Evolutionary conservation across 2,888 invertebrate genomes (phyloP), one percentile per base, ranked within the genome.

Genomic region (Ectropis crepuscularia): DNA sequence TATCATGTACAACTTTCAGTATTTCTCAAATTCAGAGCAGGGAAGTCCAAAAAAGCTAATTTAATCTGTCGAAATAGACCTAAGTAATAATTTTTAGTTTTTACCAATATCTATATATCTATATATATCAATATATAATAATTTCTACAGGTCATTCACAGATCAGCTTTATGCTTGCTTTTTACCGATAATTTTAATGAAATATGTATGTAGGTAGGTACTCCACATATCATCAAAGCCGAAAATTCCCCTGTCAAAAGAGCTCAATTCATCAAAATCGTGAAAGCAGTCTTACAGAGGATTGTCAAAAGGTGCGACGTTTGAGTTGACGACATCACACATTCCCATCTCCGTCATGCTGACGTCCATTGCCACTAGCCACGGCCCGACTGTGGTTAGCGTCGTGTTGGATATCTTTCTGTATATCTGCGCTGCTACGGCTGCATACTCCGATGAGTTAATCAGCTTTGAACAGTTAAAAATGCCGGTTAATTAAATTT

Each of bases 311-410:
- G 89, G 77, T 0, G 95, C 95, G 54, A 96, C 91, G 72, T 95
- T 92, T 0, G 96, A 95, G 78, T 96, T 96, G 73, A 95, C 94
- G 16, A 95, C 91, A 79, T 95, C 95, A 74, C 96, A 96, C 85
- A 95, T 93, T 41, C 96, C 96, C 85, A 95, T 91, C 80, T 96
- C 96, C 0, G 95, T 95, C 81, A 95, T 93, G 0, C 93, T 93
- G 61, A 92, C 83, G 60, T 94, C 91, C 37, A 95, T 79, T 28
- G 83, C 78, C 65, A 94, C 83, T 54, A 91, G 88, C 79, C 88
- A 80, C 49, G 87, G 75, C 8, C 77, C 76, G 48, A 79, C 83
- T 7, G 86, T 87, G 0, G 81, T 78, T n/a, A 92, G 58, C 2
- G 77, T 75, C 0, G 71, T 67, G 59, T 80, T 80, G 41, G 79